Evolutionary conservation across 1,140 invertebrate species (phyloP), one percentile per base, ranked within the genome.

Genomic region (Pogonomyrmex californicus): DNA sequence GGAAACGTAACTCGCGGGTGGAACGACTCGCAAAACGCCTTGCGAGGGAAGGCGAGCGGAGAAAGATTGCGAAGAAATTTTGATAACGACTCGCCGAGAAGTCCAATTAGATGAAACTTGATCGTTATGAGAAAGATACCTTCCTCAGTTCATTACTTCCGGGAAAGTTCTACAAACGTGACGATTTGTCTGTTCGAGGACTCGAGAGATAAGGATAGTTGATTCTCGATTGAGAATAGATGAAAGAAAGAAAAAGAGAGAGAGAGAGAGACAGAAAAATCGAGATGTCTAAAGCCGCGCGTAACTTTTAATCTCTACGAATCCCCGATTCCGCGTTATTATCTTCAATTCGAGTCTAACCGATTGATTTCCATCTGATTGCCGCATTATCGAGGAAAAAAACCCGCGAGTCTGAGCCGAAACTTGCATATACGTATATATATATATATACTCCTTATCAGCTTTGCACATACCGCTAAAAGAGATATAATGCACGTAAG

Each of bases 401-500:
- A 60, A 36, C 14, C 9, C 65, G 78, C 41, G 82, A 78, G 17
- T 76, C 73, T 44, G 56, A 63, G 47, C 23, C 58, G 77, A 79
- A 66, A 44, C 10, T 47, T 78, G 56, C 10, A 49, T 38, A 47
- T n/a, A n/a, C n/a, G n/a, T n/a, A n/a, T n/a, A n/a, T n/a, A n/a
- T n/a, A n/a, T n/a, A n/a, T n/a, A 76, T 33, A 49, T 23, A 33
- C 54, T 66, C 60, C 7, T 33, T 76, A 38, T 62, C 36, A 47
- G 36, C 41, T 58, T 71, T 58, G 60, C 49, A 78, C 54, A 44
- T 73, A 91, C 71, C 41, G 38, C 60, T 88, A 87, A 36, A 75
- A 91, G 76, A 89, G 23, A 23, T 23, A 23, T 86, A 90, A 90
- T 91, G 68, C 66, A 90, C 68, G 63, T 83, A 81, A 66, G 82